Evolutionary conservation across 2,888 invertebrate genomes (phyloP), one percentile per base, ranked within the genome.

Genomic region (Phorcus lineatus): DNA sequence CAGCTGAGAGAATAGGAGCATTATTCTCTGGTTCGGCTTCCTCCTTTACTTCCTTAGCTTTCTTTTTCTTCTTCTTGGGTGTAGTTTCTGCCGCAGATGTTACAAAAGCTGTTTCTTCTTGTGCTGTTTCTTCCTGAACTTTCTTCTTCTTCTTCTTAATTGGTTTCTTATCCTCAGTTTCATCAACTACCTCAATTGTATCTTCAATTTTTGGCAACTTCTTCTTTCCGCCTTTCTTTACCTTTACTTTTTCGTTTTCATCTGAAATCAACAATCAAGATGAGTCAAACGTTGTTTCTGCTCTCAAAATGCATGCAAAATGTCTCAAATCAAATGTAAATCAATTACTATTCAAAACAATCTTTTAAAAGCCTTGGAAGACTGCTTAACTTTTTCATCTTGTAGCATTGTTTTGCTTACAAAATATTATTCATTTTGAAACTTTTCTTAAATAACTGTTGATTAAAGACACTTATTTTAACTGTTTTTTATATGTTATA

Each of bases 121-220:
- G 31, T 83, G 80, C 28, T 47, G 83, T 80, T n/a, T 70, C 79
- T 66, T 86, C 83, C 75, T 85, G 85, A 55, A 77, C 80, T 52
- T 47, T 57, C 74, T 86, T 85, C 67, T 86, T 86, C 82, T 86
- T 87, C 79, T 86, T 88, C 79, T 81, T 86, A 66, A 84, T 85
- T 67, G 81, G 80, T 36, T 80, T 80, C 62, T 84, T 86, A 66
- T 80, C 81, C 62, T 86, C 82, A 52, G 86, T 86, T 79, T 86
- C 85, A 79, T 85, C 84, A 28, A 84, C 79, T 22, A 85, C 82
- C 67, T 88, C 86, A n/a, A 84, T 28, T n/a, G 75, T 80, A 24
- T 79, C 79, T 40, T 76, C 66, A 52, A 84, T 82, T 78, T 86
- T 86, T 74, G 84, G 83, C 55, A 62, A 66, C 24, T 84, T 76